A percentile compares a stretch with the other conserved stretches of the same genome.
phyloP scores from a whole-genome alignment of 2,113 vertebrate genomes.

The Neodon shergylaensis region DNA sequence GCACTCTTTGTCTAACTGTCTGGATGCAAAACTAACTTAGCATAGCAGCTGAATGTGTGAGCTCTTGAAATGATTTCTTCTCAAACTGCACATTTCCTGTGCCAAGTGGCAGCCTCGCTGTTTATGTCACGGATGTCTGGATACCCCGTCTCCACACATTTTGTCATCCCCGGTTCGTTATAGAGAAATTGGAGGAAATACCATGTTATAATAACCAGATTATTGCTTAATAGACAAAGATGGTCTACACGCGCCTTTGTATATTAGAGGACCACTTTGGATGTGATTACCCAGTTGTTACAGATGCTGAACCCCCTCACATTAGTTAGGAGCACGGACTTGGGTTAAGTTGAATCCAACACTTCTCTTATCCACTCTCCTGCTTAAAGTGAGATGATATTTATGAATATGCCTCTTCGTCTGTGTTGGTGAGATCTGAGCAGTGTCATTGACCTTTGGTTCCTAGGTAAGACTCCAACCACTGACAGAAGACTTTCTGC shows the following conservation, averaged over 20 bases:
- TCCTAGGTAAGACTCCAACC: not conserved
- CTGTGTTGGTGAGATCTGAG: not conserved
- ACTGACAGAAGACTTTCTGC: not conserved
- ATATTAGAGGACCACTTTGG: not conserved
- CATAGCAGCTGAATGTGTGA: slow-evolving; percentile 13
- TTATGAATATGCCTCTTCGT: not conserved
- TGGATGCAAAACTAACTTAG: slow-evolving; percentile 39
- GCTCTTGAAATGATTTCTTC: slow-evolving; percentile 63
- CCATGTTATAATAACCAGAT: not conserved
- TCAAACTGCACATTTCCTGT: not conserved
- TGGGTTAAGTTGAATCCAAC: not conserved
- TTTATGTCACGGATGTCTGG: not conserved
- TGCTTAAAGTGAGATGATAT: not conserved
- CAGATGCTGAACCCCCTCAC: not conserved
- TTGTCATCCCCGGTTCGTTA: not conserved
- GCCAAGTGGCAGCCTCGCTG: not conserved
- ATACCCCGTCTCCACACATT: not conserved
- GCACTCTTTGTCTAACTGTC: slow-evolving; percentile 40
- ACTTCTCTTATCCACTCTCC: not conserved
- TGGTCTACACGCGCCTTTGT: not conserved
- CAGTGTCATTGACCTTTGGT: not conserved
- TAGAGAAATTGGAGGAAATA: not conserved
- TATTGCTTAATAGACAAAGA: not conserved
- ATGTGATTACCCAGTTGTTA: not conserved
- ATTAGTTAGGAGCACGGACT: not conserved